Percentiles rank a stretch among this genome's conserved stretches.
Evolutionary conservation across 1,140 invertebrate genomes (phyloP).

Genomic region (Solen grandis): DNA sequence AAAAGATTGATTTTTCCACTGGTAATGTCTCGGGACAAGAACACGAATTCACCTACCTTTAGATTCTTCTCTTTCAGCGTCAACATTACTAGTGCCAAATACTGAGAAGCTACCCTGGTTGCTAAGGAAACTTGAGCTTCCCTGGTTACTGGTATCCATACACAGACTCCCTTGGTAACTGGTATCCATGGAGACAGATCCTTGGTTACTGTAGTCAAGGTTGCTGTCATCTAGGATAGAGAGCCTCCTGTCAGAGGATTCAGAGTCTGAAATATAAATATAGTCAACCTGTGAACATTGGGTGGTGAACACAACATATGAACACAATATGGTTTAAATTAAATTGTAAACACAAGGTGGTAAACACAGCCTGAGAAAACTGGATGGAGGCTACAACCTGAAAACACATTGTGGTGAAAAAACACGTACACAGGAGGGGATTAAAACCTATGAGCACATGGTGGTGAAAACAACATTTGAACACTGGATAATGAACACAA

Average conservation of each 20-base stretch:
- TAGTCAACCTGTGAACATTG: no score
- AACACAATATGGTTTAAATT: no score
- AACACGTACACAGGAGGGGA: neutral
- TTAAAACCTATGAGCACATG: no score
- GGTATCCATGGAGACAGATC: constrained; percentile 2
- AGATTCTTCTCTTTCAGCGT: neutral
- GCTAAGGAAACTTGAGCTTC: constrained; percentile 28
- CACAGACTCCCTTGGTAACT: constrained; percentile 42
- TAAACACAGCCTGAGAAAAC: no score
- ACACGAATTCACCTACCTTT: constrained; percentile 21
- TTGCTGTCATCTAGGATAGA: constrained; percentile 38
- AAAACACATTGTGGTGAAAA: no score
- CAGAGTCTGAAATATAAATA: constrained; percentile 18
- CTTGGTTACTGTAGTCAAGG: constrained; percentile 33
- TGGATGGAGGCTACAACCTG: no score
- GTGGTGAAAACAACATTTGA: no score
- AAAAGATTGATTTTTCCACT: no score
- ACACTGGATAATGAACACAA: no score
- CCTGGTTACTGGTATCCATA: constrained; percentile 52
- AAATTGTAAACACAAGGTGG: no score
- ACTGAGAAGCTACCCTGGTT: constrained; percentile 30
- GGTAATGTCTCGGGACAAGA: no score
- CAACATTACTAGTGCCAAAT: constrained; percentile 6
- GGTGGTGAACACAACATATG: no score
- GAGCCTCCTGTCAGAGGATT: neutral